phyloP scores from a whole-genome alignment of 2,113 vertebrate species.

The Gallinago undulata region DNA sequence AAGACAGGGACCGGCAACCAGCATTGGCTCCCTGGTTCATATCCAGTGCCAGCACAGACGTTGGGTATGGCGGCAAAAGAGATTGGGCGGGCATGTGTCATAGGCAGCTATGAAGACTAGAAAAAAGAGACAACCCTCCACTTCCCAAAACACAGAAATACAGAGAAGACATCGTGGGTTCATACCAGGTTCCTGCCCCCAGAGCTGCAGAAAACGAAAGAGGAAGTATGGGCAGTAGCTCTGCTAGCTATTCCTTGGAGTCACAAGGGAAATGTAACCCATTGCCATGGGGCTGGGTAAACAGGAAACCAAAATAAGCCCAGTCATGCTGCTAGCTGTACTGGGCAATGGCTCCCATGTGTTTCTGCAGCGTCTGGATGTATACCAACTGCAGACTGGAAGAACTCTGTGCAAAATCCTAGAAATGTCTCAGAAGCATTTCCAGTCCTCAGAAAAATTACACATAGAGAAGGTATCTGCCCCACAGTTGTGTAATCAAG shows the following conservation, averaged over 20 bases:
- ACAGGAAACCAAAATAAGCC: neutral
- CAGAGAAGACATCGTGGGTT: neutral
- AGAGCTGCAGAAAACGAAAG: constrained; percentile 19
- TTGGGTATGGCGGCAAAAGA: neutral
- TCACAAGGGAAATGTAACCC: neutral
- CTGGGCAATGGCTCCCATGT: neutral
- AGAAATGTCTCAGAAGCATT: constrained; percentile 41
- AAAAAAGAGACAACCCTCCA: neutral
- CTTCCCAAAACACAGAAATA: neutral
- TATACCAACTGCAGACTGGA: neutral
- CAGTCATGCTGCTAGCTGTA: neutral
- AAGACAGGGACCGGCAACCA: neutral
- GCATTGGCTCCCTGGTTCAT: neutral
- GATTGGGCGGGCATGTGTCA: neutral
- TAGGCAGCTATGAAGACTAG: neutral
- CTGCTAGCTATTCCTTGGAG: neutral
- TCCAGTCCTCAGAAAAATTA: constrained; percentile 44
- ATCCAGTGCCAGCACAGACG: neutral
- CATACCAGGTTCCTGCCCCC: neutral
- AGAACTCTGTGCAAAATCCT: constrained; percentile 30
- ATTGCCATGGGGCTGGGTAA: neutral
- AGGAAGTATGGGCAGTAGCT: neutral
- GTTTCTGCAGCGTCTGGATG: neutral
- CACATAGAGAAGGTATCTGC: constrained; percentile 38
- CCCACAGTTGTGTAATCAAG: constrained; percentile 34